Percentiles rank a stretch among this genome's conserved stretches.
These are phyloP conservation scores for Alitta virens DNA, from an alignment of 2,888 invertebrate species.

Conservation along the genomic window DNA sequence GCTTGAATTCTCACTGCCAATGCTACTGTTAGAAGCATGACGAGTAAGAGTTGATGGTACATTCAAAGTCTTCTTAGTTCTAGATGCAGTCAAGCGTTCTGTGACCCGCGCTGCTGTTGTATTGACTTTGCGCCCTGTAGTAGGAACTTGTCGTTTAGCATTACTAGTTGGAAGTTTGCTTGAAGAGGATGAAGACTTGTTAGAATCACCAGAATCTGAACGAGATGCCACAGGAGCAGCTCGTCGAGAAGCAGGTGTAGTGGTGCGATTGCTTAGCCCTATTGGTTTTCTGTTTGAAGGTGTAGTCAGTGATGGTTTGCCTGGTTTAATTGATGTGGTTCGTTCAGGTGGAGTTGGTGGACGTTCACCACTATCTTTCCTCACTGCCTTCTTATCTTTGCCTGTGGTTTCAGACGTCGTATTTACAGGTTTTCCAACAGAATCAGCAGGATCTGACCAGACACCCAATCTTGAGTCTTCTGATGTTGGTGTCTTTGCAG, in stretches of 20 bases:
- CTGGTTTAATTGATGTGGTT: constrained; percentile 12
- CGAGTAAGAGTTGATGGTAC: constrained; percentile 1
- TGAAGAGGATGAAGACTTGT: too few relatives aligned
- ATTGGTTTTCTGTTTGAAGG: neutral
- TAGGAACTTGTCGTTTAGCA: too few relatives aligned
- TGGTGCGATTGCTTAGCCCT: neutral
- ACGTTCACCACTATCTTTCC: constrained; percentile 12
- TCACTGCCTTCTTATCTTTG: constrained; percentile 5
- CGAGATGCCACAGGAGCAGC: too few relatives aligned
- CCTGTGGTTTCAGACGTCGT: constrained; percentile 14
- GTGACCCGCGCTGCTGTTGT: constrained; percentile 16
- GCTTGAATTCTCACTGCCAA: constrained; percentile 21
- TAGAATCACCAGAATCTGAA: too few relatives aligned
- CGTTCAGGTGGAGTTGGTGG: constrained; percentile 18
- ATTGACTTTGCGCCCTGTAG: too few relatives aligned
- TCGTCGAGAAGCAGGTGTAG: neutral
- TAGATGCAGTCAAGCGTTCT: constrained; percentile 8
- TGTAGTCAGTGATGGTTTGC: neutral
- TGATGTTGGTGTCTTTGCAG: constrained; percentile 8
- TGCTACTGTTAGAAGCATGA: constrained; percentile 21
- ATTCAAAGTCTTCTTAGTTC: constrained; percentile 14
- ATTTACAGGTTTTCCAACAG: constrained; percentile 4
- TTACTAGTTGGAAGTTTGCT: too few relatives aligned
- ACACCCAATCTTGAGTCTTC: constrained; percentile 8
- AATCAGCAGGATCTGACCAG: neutral